These are phyloP conservation scores for Hyperopisus bebe DNA, from an alignment of 2,113 vertebrate species.

Conservation along the genomic window DNA sequence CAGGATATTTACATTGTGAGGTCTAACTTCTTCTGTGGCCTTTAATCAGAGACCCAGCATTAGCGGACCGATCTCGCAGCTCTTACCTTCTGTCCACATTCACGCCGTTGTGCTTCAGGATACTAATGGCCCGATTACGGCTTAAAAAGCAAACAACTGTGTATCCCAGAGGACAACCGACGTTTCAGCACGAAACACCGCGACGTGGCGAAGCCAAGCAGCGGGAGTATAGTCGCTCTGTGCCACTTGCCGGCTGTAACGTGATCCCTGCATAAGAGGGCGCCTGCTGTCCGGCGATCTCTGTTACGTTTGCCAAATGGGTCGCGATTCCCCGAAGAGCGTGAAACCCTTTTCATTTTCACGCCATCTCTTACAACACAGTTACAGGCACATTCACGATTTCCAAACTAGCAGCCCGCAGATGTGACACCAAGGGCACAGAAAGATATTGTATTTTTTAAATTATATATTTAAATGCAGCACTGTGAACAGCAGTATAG, in stretches of 20 bases:
- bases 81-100: neutral
- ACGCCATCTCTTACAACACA: neutral
- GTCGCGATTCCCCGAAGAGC: neutral
- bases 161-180: neutral
- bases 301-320: neutral
- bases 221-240: neutral
- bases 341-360: neutral
- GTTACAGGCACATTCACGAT: neutral
- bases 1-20: neutral
- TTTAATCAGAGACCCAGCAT: neutral
- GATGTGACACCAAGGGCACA: neutral
- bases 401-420: too few species aligned
- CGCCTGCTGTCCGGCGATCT: neutral
- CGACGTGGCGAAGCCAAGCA: neutral
- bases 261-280: neutral
- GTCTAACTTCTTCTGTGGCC: neutral
- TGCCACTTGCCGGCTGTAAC: neutral
- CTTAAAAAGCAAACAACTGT: neutral
- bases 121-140: neutral
- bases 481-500: neutral
- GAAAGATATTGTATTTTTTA: neutral
- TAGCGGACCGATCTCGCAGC: neutral
- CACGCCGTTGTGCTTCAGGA: neutral
- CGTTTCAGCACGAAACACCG: neutral
- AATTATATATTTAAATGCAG: neutral